Base-by-base conservation (phyloP, 2,113 vertebrate species). In the Pluvialis apricaria region DNA sequence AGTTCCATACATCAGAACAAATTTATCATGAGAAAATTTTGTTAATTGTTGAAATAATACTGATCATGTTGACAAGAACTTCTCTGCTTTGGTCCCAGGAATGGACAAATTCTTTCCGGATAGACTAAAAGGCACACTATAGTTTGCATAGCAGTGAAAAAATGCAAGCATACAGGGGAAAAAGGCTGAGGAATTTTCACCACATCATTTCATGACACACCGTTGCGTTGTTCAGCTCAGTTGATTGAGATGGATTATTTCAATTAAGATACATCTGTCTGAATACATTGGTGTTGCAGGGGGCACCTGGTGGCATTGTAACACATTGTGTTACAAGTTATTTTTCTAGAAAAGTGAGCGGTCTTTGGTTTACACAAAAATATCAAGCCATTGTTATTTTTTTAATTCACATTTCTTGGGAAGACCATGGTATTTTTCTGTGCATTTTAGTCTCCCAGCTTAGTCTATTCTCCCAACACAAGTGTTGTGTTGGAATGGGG, bases 161-260 rank as follows among this genome's bases (percentile, higher is more conserved):
- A 38, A 62, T 21, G 2, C 26, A 55, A 81, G 13, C 6, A 34
- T 65, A 38, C 4, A 24, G 10, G 8, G 15, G 6, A 3, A 32
- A 85, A 92, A 61, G 5, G 14, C 11, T 45, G 45, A 91, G 34
- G 21, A 87, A 45, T 76, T 82, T 65, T 93, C 71, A 40, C 29
- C 32, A 62, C 13, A 29, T n/a, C 3, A 26, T 90, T 94, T 95
- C 10, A 40, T 79, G 22, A 68, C 21, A 44, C 10, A 52, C 72
- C 54, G 91, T 85, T 52, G 70, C 89, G 34, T 77, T 90, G 32
- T 79, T 92, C 66, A 49, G 26, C 21, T 82, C 38, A 60, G 77
- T 52, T 91, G 86, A 85, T 76, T 76, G 87, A 93, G 85, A 95
- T 77, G 31, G 58, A 94, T 96, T 64, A 72, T 34, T 91, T 87